Conservation (phyloP, 2,113 vertebrate genomes). For the Brienomyrus longianalis region DNA sequence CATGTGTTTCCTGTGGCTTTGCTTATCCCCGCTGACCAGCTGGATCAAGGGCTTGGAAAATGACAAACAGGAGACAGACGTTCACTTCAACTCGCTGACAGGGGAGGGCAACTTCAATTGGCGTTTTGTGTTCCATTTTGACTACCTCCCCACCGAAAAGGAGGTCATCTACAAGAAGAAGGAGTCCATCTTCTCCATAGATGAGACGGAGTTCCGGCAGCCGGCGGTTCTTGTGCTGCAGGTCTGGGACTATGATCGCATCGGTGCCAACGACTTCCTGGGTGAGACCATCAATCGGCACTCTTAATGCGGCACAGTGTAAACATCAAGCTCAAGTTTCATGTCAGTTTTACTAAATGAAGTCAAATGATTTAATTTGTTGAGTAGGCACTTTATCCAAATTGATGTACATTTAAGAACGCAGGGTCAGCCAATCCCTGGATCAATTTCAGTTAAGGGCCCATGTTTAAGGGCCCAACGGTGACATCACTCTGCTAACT, state of each 20-base stretch:
- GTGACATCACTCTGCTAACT: not conserved
- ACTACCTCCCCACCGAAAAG: constrained; percentile 84
- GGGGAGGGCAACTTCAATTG: constrained; percentile 96
- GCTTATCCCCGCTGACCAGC: constrained; percentile 47
- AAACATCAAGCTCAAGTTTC: not conserved
- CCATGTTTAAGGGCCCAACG: not conserved
- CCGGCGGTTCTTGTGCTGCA: constrained; percentile 78
- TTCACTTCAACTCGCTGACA: constrained; percentile 90
- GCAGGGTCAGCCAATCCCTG: not conserved
- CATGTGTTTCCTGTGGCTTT: not conserved
- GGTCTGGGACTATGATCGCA: constrained; percentile 90
- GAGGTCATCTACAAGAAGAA: constrained; percentile 78
- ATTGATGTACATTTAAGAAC: not conserved
- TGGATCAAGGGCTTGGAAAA: constrained; percentile 85
- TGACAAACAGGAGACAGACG: constrained; percentile 87
- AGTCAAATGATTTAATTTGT: not conserved
- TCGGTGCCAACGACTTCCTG: constrained; percentile 84
- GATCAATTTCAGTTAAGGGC: not conserved
- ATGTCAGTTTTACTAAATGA: not conserved
- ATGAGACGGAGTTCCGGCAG: constrained; percentile 79
- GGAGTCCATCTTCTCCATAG: constrained; percentile 82
- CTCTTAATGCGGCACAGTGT: not conserved
- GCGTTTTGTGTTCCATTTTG: constrained; percentile 83
- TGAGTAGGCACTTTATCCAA: not conserved
- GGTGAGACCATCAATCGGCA: constrained; percentile 51